Evolutionary conservation across 2,113 vertebrate species (phyloP).

Genomic region (Bos taurus): ARS-UCD2.0 NC_037336.1:95647501-95648000

Average conservation of each 20-base stretch:
- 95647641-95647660: not conserved
- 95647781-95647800: not conserved
- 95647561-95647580: not conserved
- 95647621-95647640: not conserved
- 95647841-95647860: not conserved
- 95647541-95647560: not conserved
- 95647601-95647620: not conserved
- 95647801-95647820: not conserved
- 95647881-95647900: not conserved
- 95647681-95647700: not conserved
- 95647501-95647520: not conserved
- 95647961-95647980: not conserved
- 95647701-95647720: not conserved
- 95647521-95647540: not conserved
- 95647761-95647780: not conserved
- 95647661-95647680: not conserved
- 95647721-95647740: not conserved
- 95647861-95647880: not conserved
- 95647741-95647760: too few species aligned
- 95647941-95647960: rapidly evolving
- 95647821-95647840: not conserved
- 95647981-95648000: not conserved
- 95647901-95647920: not conserved
- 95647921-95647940: too few species aligned
- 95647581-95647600: not conserved